Base-by-base conservation (phyloP, 2,888 invertebrate genomes). In the Dryocosmus kuriphilus region DNA sequence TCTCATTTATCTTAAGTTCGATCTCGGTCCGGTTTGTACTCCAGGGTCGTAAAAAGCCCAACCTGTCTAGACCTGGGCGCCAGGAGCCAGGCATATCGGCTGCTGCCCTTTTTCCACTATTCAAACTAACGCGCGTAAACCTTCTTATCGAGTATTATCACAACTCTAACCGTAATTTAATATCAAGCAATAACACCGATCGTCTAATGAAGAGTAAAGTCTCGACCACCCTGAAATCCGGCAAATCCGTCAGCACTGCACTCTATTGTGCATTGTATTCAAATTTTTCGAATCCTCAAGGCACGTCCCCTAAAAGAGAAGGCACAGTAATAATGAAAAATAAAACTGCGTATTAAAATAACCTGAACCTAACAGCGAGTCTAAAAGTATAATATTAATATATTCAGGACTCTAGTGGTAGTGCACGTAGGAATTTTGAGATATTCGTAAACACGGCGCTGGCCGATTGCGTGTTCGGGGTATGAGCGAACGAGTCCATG, bases 81-180 rank as follows among this genome's bases (percentile, higher is more conserved):
- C 71, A 67, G 41, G 41, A 67, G 27, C 65, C 65, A 71, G n/a
- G 46, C 60, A 14, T 67, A 41, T 41, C 27, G 14, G 24, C 38
- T 27, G 19, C 24, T 67, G 27, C 71, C 27, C 8, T 30, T 30
- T 51, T 67, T 67, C 46, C 27, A 30, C 27, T 46, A 46, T 67
- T 67, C 67, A 27, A 27, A 41, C 67, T 41, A 67, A 27, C 27
- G 19, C 51, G 11, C 57, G 77, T 76, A 80, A 80, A 81, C 71
- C 65, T 71, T 80, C 82, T 79, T 80, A 82, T 83, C 82, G 81
- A 82, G 80, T 82, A 85, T 85, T 81, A 86, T 85, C 82, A 81
- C 79, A 77, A 81, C 79, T 75, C 76, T 82, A 84, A 86, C 84
- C 82, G 82, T 80, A 78, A 80, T 77, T 77, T 78, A 82, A 84